These are phyloP conservation scores for Philaenus spumarius DNA, from an alignment of 1,140 invertebrate species.

Conservation along the genomic window DNA sequence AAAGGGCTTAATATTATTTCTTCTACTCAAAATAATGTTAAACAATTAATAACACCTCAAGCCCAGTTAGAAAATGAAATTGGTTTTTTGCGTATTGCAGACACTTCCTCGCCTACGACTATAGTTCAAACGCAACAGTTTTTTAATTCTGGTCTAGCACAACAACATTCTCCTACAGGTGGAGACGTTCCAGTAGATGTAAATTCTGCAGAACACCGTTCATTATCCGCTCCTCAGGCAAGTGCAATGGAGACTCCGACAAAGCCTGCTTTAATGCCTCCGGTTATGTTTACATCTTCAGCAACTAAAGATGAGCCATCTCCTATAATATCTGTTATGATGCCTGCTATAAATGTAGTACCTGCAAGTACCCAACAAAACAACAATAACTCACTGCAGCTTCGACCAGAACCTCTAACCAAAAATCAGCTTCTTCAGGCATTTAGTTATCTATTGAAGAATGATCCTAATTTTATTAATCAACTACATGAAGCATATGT, in stretches of 20 bases:
- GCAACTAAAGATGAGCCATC: conserved; percentile 22
- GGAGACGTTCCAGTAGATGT: conserved; percentile 3
- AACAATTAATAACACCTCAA: conserved; percentile 33
- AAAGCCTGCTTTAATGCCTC: conserved; percentile 69
- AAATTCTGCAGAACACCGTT: conserved; percentile 36
- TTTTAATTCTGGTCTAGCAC: conserved; percentile 23
- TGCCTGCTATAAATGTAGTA: not conserved
- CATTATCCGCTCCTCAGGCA: conserved; percentile 41
- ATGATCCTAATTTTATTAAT: conserved; percentile 77
- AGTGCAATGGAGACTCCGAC: conserved; percentile 45
- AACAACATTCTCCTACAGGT: conserved; percentile 23
- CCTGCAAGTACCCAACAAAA: conserved; percentile 25
- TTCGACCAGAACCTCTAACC: conserved; percentile 63
- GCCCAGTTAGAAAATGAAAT: conserved; percentile 43
- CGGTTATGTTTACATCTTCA: conserved; percentile 68
- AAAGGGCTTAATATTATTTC: not conserved
- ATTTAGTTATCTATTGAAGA: conserved; percentile 77
- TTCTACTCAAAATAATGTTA: conserved; percentile 40
- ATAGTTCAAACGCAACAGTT: conserved; percentile 34
- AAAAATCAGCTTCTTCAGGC: conserved; percentile 82
- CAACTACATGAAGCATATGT: conserved; percentile 87
- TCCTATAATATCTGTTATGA: not conserved
- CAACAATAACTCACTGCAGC: conserved; percentile 10
- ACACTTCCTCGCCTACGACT: conserved; percentile 26
- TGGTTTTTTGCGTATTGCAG: conserved; percentile 45